Evolutionary conservation across 2,888 invertebrate species (phyloP), one percentile per base, ranked within the genome.

Genomic region (Cybosia mesomella): DNA sequence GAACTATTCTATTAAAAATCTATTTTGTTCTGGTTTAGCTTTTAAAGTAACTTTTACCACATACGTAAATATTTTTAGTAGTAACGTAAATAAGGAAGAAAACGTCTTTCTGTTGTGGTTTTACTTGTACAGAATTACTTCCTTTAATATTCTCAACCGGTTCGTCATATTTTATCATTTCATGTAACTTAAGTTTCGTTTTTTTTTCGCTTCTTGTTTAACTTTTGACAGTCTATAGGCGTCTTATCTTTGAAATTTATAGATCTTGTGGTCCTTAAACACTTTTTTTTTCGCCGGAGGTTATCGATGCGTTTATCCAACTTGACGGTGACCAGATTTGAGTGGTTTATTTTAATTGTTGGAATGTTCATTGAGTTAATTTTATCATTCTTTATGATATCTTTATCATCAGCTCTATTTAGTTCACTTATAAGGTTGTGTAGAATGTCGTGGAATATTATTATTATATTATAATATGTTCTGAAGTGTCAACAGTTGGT

Each of bases 191-290:
- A 21, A 66, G 53, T 66, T 53, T 68, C 49, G 36, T 68, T 57
- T n/a, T n/a, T n/a, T n/a, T n/a, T 60, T 13, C 58, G 22, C 18
- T 62, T 64, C 55, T 59, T 64, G 49, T 11, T 28, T 24, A 58
- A 57, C 34, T 67, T 64, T 57, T 58, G 24, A 54, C 57, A 67
- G 65, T n/a, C 53, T 22, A 39, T 60, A 54, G 53, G 62, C 59
- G 53, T 67, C 61, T 64, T 73, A 74, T 71, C 68, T 65, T 71
- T 64, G 32, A 72, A 70, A 79, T 74, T 71, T 77, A 80, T 80
- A 43, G 10, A 39, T 36, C 58, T 67, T 66, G 22, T 39, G 55
- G 55, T 55, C 57, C 43, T 49, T 68, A 69, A 66, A 60, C 24
- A 22, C 22, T 60, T 8, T n/a, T 72, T 67, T 49, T 49, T 49